A percentile compares a stretch with the other conserved stretches of the same genome.
Evolutionary conservation across 53 echinoderm and acorn worm species (phyloP).

Genomic region (Holothuria scabra): DNA sequence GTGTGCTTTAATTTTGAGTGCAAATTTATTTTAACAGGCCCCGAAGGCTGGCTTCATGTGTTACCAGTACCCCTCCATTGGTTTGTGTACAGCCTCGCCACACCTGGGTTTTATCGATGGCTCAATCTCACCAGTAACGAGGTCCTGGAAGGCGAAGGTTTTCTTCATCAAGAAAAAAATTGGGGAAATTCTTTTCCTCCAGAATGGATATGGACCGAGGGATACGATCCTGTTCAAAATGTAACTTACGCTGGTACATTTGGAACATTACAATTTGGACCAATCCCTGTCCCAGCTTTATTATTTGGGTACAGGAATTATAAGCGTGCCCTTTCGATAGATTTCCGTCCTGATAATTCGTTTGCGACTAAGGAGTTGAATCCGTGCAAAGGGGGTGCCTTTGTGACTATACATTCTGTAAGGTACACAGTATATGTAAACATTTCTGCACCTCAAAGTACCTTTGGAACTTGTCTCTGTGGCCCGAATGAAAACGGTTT

Average conservation of each 20-base stretch:
- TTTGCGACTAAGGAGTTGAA: slow-evolving; percentile 19
- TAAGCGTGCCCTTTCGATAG: slow-evolving; percentile 46
- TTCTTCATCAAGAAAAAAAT: slow-evolving; percentile 87
- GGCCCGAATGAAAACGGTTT: slow-evolving; percentile 78
- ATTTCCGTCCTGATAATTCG: slow-evolving; percentile 76
- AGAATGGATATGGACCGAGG: slow-evolving; percentile 85
- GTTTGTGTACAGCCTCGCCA: slow-evolving; percentile 86
- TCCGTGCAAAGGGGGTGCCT: slow-evolving; percentile 60
- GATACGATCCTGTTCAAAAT: slow-evolving; percentile 28
- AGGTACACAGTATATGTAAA: slow-evolving; percentile 55
- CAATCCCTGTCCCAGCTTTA: slow-evolving; percentile 56
- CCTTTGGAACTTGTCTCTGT: slow-evolving; percentile 66
- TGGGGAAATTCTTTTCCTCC: slow-evolving; percentile 82
- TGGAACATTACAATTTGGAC: slow-evolving; percentile 56
- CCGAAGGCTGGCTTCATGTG: slow-evolving; percentile 68
- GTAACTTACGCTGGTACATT: slow-evolving; percentile 72
- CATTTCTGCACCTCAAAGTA: slow-evolving; percentile 44
- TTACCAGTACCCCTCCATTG: slow-evolving; percentile 82
- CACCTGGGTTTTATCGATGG: slow-evolving; percentile 71
- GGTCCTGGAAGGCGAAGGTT: slow-evolving; percentile 42
- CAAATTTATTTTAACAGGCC: slow-evolving; percentile 53
- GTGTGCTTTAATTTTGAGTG: no score
- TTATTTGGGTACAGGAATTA: slow-evolving; percentile 79
- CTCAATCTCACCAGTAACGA: slow-evolving; percentile 52
- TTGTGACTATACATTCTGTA: slow-evolving; percentile 41